phyloP scores from a whole-genome alignment of 1,140 invertebrate genomes.

The Hypothenemus hampei region DNA sequence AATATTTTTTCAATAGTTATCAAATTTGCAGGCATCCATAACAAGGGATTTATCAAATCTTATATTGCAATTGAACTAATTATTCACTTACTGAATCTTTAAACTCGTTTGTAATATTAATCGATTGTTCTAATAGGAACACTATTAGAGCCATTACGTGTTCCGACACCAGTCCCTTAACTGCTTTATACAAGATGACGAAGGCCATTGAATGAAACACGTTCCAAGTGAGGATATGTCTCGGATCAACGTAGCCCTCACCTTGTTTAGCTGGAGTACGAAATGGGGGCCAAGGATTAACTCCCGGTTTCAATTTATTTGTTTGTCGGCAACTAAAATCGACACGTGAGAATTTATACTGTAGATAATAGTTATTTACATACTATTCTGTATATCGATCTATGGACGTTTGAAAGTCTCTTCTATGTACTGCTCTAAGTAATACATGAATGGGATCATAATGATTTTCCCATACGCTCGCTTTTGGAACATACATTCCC shows the following conservation, averaged over 20 bases:
- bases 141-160: constrained; percentile 79
- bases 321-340: constrained; percentile 55
- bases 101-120: constrained; percentile 47
- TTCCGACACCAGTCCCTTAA: constrained; percentile 74
- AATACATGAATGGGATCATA: constrained; percentile 94
- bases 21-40: no score
- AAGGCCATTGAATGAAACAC: constrained; percentile 83
- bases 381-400: constrained; percentile 84
- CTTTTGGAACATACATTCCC: constrained; percentile 88
- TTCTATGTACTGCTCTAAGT: constrained; percentile 81
- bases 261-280: constrained; percentile 62
- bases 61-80: neutral
- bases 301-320: constrained; percentile 58
- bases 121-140: constrained; percentile 80
- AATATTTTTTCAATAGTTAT: no score
- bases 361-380: constrained; percentile 37
- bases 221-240: constrained; percentile 64
- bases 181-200: constrained; percentile 77
- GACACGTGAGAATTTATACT: neutral
- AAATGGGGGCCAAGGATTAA: constrained; percentile 79
- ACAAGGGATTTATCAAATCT: no score
- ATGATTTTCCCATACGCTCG: constrained; percentile 82
- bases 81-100: constrained; percentile 14
- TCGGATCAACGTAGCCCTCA: constrained; percentile 65
- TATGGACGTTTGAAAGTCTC: constrained; percentile 91